These are phyloP conservation scores for Petrophora chlorosata DNA, from an alignment of 2,888 invertebrate species.

Conservation along the genomic window DNA sequence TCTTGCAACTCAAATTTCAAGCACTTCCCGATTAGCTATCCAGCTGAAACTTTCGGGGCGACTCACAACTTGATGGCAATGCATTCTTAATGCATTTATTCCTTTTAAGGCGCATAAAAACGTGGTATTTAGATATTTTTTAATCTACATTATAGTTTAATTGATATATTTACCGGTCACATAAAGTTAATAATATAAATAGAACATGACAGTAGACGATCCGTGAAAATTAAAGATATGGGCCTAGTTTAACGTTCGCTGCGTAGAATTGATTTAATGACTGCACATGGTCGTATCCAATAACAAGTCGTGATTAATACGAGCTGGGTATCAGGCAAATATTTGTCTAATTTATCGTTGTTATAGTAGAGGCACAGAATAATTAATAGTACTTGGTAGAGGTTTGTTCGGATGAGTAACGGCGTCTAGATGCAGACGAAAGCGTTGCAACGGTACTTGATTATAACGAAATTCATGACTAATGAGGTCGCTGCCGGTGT, in stretches of 20 bases:
- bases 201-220: conserved; percentile 6
- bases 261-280: conserved; percentile 26
- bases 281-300: conserved; percentile 22
- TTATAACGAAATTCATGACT: conserved; percentile 59
- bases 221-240: not conserved
- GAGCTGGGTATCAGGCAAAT: conserved; percentile 32
- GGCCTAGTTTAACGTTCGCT: not conserved
- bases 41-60: no score
- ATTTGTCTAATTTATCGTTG: conserved; percentile 35
- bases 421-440: conserved; percentile 42
- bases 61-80: no score
- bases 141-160: no score
- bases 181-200: not conserved
- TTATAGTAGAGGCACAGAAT: no score
- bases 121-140: no score
- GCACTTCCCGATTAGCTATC: no score
- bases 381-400: not conserved
- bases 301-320: conserved; percentile 27
- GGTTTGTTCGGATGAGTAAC: conserved; percentile 43
- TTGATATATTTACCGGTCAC: no score
- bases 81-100: no score
- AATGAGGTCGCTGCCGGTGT: conserved; percentile 58
- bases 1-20: no score
- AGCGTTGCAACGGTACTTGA: conserved; percentile 71
- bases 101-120: no score